A percentile compares a stretch with the other conserved stretches of the same genome.
Evolutionary conservation across 2,113 vertebrate genomes (phyloP).

Genomic region (Cebidichthys violaceus): DNA sequence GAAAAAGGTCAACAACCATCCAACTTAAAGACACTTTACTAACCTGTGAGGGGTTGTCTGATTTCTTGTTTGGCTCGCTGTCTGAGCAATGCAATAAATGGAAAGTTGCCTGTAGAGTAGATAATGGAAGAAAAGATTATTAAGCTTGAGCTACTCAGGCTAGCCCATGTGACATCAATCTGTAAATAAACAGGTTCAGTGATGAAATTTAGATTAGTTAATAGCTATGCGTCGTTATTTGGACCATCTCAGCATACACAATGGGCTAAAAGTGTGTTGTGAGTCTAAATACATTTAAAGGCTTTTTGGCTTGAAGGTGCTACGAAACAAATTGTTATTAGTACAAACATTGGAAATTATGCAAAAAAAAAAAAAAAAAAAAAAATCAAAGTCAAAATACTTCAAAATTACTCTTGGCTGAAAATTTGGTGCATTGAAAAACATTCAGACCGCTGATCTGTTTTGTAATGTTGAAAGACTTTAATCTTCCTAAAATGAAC

Average conservation of each 20-base stretch:
- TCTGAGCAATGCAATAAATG: not conserved
- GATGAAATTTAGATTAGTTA: not conserved
- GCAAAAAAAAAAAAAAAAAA: too few relatives aligned
- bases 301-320: too few relatives aligned
- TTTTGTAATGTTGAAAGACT: not conserved
- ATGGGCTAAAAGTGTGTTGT: not conserved
- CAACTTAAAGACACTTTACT: slow-evolving; percentile 6
- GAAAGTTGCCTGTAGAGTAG: slow-evolving; percentile 21
- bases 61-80: accelerated
- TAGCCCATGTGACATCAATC: not conserved
- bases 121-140: not conserved
- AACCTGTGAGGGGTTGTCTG: slow-evolving; percentile 30
- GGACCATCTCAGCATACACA: not conserved
- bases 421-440: too few relatives aligned
- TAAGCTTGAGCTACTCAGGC: not conserved
- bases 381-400: too few relatives aligned
- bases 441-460: not conserved
- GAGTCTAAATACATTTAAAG: not conserved
- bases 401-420: too few relatives aligned
- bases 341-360: too few relatives aligned
- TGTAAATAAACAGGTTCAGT: not conserved
- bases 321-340: too few relatives aligned
- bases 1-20: not conserved
- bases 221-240: not conserved
- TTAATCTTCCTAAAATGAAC: not conserved